phyloP scores from a whole-genome alignment of 2,113 vertebrate species.

The Stigmatopora nigra region DNA sequence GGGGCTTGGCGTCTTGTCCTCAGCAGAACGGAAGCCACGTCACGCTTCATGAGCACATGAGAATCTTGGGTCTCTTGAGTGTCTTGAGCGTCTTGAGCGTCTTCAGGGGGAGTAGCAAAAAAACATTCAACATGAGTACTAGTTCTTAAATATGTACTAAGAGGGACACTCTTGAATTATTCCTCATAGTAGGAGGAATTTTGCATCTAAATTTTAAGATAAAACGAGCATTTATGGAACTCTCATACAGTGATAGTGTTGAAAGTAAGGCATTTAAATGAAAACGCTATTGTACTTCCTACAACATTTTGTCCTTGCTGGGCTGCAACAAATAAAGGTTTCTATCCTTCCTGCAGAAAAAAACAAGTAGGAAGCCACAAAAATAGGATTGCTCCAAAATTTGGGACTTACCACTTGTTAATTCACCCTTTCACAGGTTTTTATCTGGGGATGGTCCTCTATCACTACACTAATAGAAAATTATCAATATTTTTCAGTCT shows the following conservation, averaged over 20 bases:
- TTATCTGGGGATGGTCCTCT: neutral
- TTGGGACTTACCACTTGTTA: neutral
- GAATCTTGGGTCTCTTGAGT: slow-evolving; percentile 14
- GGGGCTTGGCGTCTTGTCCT: slow-evolving; percentile 54
- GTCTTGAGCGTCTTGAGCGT: slow-evolving; percentile 1
- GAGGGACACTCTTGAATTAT: neutral
- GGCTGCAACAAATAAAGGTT: neutral
- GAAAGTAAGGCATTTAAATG: too few relatives aligned
- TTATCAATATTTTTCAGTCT: too few relatives aligned
- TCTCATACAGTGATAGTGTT: too few relatives aligned
- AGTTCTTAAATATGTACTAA: neutral
- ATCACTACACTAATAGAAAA: neutral
- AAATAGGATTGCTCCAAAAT: neutral
- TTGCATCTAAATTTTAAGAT: neutral
- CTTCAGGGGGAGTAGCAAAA: neutral
- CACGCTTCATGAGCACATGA: slow-evolving; percentile 63
- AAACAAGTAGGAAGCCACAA: neutral
- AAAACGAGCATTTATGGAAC: neutral
- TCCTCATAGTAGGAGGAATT: neutral
- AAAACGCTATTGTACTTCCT: too few relatives aligned
- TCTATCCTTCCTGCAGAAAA: neutral
- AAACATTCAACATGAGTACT: neutral
- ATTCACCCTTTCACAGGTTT: neutral
- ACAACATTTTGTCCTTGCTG: too few relatives aligned
- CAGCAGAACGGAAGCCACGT: slow-evolving; percentile 62